Percentiles rank a stretch among this genome's conserved stretches.
These are phyloP conservation scores for Harlomillsia oculata DNA, from an alignment of 1,140 invertebrate species.

Conservation along the genomic window DNA sequence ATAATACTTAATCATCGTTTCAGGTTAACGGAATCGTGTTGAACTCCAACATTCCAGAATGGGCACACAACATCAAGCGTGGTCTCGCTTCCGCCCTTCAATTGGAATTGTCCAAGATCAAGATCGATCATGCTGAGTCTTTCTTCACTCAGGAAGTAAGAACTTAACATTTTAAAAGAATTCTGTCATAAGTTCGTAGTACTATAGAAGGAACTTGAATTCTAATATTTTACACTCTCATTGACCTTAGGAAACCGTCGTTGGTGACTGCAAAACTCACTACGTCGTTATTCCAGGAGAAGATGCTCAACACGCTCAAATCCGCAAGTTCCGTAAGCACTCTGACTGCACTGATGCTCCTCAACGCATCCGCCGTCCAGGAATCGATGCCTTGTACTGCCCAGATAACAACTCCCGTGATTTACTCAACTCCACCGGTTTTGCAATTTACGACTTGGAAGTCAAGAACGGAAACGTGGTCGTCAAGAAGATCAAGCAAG, in stretches of 20 bases:
- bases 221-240: no score
- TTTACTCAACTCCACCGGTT: constrained; percentile 22
- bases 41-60: constrained; percentile 20
- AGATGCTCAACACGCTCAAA: constrained; percentile 12
- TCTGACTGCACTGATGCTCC: constrained; percentile 13
- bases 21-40: constrained; percentile 27
- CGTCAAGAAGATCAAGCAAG: constrained; percentile 12
- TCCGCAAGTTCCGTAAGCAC: constrained; percentile 27
- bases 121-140: constrained; percentile 1
- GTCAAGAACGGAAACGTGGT: constrained; percentile 9
- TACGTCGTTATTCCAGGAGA: constrained; percentile 25
- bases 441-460: constrained; percentile 17
- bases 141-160: constrained; percentile 21
- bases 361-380: constrained; percentile 15
- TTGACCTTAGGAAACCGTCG: constrained; percentile 23
- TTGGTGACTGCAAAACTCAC: constrained; percentile 29
- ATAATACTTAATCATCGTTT: no score
- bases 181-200: no score
- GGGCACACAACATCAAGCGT: constrained; percentile 28
- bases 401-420: constrained; percentile 27
- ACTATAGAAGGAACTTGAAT: no score
- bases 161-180: neutral
- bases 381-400: constrained; percentile 15
- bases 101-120: constrained; percentile 20
- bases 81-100: constrained; percentile 31